Base-by-base conservation (phyloP, 1,140 invertebrate genomes). In the Atopsyche davidsoni region DNA sequence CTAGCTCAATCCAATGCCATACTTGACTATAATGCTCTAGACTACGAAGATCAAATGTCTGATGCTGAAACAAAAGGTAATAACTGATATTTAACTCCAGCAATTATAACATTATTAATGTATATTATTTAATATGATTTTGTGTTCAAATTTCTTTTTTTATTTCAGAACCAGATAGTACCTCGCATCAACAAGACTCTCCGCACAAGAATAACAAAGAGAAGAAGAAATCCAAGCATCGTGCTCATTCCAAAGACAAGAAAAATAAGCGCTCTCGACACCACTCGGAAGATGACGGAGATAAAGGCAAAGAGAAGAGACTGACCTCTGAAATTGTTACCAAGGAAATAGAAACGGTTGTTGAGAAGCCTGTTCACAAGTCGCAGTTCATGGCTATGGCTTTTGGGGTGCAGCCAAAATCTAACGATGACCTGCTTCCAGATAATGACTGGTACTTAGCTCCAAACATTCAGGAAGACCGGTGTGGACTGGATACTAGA, bases 21-120 rank as follows among this genome's bases (percentile, higher is more conserved):
- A n/a, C n/a, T 72, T 1, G 69, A 72, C 60, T 72, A 72, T 52
- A 72, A 72, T 57, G 69, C 69, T 18, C 52, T 72, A n/a, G 69
- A 72, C 56, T 72, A 72, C 50, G 69, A 72, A 55, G 66, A 67
- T 43, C 53, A 60, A 22, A 45, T 53, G 11, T 55, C 52, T 21
- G 57, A 58, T 46, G 34, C 9, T 31, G 57, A 58, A 43, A 36
- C 14, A 35, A 55, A 55, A 52, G 53, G 57, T 55, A 35, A 28
- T 16, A 22, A n/a, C n/a, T n/a, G n/a, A n/a, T n/a, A 7, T 16
- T 17, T 51, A n/a, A 34, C 44, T 42, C 7, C 21, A 13, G 23
- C 38, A 13, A 23, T 22, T 43, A 18, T 25, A 4, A 28, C 3
- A 38, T 21, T 2, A 42, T 42, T 23, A 23, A 0, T 21, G 40